Evolutionary conservation across 92 coral and sea anemone genomes (phyloP).

Genomic region (Anthopleura xanthogrammica): DNA sequence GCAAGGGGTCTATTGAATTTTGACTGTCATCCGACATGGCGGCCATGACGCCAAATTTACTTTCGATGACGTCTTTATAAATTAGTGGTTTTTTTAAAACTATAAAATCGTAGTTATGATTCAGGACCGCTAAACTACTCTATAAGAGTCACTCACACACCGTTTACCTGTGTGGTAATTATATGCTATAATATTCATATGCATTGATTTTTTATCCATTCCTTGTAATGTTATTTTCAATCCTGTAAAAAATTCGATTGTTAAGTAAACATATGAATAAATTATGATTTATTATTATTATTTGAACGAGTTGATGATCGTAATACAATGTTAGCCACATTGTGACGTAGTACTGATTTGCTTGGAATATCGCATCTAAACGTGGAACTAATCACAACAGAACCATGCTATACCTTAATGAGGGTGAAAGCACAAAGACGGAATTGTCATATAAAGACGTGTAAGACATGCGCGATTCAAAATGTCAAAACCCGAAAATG

Average conservation of each 20-base stretch:
- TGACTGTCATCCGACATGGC: background rate
- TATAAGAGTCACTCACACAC: background rate
- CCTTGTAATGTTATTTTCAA: background rate
- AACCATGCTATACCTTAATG: no score
- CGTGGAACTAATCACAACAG: no score
- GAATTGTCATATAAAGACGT: no score
- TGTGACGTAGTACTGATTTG: no score
- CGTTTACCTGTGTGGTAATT: background rate
- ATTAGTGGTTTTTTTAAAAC: background rate
- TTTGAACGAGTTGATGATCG: background rate
- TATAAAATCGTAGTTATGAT: background rate
- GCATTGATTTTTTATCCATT: background rate
- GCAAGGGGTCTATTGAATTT: no score
- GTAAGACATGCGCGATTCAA: no score
- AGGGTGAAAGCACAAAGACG: no score
- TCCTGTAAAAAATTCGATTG: background rate
- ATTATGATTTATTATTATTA: no score
- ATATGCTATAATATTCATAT: background rate
- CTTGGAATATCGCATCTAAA: no score
- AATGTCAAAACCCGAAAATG: no score
- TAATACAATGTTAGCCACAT: background rate
- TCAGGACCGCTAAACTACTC: no score
- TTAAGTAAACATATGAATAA: background rate
- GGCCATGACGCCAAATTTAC: background rate
- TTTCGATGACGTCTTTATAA: background rate